Percentiles rank a stretch among this genome's conserved stretches.
Evolutionary conservation across 2,797 vertebrate genomes (phyloP).

Genomic region (Allobates femoralis): DNA sequence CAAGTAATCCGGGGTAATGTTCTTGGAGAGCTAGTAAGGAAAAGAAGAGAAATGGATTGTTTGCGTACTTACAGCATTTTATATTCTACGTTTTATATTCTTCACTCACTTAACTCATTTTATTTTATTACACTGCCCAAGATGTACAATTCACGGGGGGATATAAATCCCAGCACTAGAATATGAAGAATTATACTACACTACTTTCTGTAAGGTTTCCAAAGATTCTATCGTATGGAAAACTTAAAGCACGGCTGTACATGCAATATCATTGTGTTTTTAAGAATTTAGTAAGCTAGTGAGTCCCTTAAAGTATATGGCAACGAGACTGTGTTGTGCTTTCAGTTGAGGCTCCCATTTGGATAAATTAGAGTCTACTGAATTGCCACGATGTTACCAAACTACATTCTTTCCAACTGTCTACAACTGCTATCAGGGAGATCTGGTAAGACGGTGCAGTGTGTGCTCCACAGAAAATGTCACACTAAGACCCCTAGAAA

Average conservation of each 20-base stretch:
- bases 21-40: too few species aligned
- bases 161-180: conserved; percentile 55
- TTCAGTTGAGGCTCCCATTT: neutral
- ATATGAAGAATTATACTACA: conserved; percentile 60
- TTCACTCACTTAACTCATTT: conserved; percentile 59
- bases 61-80: conserved; percentile 55
- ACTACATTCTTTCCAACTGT: too few species aligned
- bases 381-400: too few species aligned
- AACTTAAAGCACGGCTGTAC: conserved; percentile 53
- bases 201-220: conserved; percentile 64
- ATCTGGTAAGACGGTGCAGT: too few species aligned
- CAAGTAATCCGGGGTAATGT: too few species aligned
- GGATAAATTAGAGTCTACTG: neutral
- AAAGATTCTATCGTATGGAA: conserved; percentile 50
- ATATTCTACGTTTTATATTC: conserved; percentile 52
- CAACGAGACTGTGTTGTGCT: neutral
- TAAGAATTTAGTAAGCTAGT: conserved; percentile 53
- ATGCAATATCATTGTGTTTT: neutral
- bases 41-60: conserved; percentile 56
- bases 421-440: too few species aligned
- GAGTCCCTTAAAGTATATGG: neutral
- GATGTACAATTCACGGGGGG: conserved; percentile 55
- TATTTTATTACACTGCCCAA: conserved; percentile 57
- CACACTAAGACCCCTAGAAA: too few species aligned
- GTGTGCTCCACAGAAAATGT: too few species aligned